Percentiles rank a stretch among this genome's conserved stretches.
Evolutionary conservation across 2,888 invertebrate genomes (phyloP).

Genomic region (Drosophila kanekoi): DNA sequence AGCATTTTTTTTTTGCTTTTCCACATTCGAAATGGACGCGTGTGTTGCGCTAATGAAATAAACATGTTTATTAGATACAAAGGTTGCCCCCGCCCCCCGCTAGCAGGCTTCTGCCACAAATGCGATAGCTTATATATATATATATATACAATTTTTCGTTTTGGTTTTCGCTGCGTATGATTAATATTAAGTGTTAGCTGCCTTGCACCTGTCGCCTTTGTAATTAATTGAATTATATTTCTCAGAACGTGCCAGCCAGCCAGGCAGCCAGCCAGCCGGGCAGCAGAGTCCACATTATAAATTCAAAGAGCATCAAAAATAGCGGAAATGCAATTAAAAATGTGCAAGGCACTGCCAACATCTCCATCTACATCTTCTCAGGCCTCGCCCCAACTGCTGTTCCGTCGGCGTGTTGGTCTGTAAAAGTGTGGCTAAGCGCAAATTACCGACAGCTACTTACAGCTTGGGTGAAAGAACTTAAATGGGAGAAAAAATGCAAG

Average conservation of each 20-base stretch:
- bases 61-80: conserved; percentile 77
- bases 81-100: conserved; percentile 41
- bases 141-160: conserved; percentile 4
- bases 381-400: no score
- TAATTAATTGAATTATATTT: conserved; percentile 78
- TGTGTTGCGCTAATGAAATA: conserved; percentile 78
- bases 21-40: conserved; percentile 61
- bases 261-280: conserved; percentile 37
- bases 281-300: conserved; percentile 58
- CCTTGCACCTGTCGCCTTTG: conserved; percentile 72
- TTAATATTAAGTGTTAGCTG: conserved; percentile 69
- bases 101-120: conserved; percentile 31
- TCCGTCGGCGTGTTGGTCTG: conserved; percentile 55
- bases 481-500: neutral
- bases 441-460: conserved; percentile 78
- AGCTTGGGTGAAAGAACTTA: conserved; percentile 20
- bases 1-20: conserved; percentile 25
- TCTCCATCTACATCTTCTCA: neutral
- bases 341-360: conserved; percentile 43
- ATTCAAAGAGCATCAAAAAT: conserved; percentile 77
- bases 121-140: neutral
- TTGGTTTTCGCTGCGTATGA: conserved; percentile 62
- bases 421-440: conserved; percentile 73
- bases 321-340: conserved; percentile 79
- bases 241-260: conserved; percentile 66